Evolutionary conservation across 2,888 invertebrate genomes (phyloP), one percentile per base, ranked within the genome.

Genomic region (Cartodere bifasciata): DNA sequence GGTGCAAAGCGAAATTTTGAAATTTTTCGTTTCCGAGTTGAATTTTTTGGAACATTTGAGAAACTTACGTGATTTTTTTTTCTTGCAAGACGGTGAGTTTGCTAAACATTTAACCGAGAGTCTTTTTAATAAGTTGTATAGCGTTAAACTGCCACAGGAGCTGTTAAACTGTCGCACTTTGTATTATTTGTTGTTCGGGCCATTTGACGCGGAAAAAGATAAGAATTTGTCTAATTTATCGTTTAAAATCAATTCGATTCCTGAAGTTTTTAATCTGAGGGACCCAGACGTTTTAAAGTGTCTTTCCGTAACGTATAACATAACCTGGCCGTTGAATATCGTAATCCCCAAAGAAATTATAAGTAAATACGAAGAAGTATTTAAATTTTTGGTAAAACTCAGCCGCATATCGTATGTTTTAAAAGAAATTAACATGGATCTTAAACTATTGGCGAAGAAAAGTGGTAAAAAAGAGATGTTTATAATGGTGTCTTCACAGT

Each of bases 11-110:
- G 80, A 81, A 4, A 69, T 83, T 12, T 57, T 84, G 36, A 77
- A 75, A 16, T 70, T 77, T 49, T 75, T 77, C 42, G 57, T 84
- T 0, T 64, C 69, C 0, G 70, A 77, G 37, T 60, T 75, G 11
- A 72, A 77, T 29, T 68, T 78, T 52, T 64, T 82, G 21, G 69
- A 74, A 12, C 82, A 85, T 56, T 63, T 84, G 40, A 70, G 70
- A 24, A 77, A 76, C 52, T 56, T 85, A n/a, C 68, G 80, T 25
- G 75, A 79, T 49, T 84, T 78, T 46, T 85, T 77, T 53, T 83
- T 85, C 45, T 52, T 84, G 13, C 67, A 82, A 64, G 82, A 85
- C 43, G 84, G 84, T 1, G 82, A 84, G 55, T 85, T 84, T 53
- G 75, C 76, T 0, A 70, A 70, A 16, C 73, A 72, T 41, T 71